Evolutionary conservation across 2,797 vertebrate species (phyloP).

Genomic region (Sternarchorhynchus goeldii): DNA sequence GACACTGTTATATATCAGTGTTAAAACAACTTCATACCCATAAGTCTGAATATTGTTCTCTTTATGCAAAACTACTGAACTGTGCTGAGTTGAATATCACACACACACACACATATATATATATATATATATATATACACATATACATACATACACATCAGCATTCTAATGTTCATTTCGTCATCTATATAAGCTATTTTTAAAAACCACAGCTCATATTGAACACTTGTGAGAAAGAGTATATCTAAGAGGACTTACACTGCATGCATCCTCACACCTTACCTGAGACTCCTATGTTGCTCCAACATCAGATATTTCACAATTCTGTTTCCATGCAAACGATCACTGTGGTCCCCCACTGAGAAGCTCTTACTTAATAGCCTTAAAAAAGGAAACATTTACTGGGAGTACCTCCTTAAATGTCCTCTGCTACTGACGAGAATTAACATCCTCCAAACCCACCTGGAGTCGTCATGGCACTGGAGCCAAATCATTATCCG

Average conservation of each 20-base stretch:
- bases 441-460: slow-evolving; percentile 62
- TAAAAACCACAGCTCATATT: not conserved
- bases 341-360: slow-evolving; percentile 5
- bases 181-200: no score
- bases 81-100: no score
- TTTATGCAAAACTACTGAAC: no score
- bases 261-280: not conserved
- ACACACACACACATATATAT: no score
- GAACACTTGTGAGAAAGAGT: not conserved
- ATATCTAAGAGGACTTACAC: no score
- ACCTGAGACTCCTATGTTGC: slow-evolving; percentile 31
- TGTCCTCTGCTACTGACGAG: slow-evolving; percentile 48
- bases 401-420: slow-evolving; percentile 49
- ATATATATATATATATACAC: no score
- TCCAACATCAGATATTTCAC: not conserved
- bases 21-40: no score
- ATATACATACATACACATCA: no score
- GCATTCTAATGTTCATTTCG: no score
- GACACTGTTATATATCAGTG: no score
- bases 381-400: slow-evolving; percentile 44
- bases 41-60: no score
- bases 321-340: not conserved
- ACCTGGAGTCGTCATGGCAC: slow-evolving; percentile 57
- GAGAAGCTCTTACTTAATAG: slow-evolving; percentile 20
- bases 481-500: slow-evolving; percentile 73